Evolutionary conservation across 2,888 invertebrate species (phyloP).

Genomic region (Euzetes globulus): DNA sequence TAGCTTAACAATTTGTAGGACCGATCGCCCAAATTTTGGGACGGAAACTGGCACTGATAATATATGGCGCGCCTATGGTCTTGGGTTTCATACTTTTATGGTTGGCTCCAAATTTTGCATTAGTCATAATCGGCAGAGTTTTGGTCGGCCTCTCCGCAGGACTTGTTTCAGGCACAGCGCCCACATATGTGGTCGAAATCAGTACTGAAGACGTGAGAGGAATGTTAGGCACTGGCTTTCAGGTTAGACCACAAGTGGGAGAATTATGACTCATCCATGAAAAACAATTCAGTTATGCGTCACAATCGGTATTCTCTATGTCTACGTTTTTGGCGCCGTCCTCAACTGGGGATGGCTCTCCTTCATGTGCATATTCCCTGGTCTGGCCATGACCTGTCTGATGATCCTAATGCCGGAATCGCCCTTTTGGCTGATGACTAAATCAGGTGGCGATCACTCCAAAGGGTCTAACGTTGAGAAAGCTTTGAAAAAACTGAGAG

Average conservation of each 20-base stretch:
- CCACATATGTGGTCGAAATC: constrained; percentile 41
- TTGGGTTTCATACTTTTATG: constrained; percentile 46
- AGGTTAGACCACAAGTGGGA: constrained; percentile 22
- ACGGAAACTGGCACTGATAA: constrained; percentile 43
- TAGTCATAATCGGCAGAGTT: constrained; percentile 39
- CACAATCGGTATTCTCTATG: constrained; percentile 38
- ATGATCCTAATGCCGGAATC: constrained; percentile 40
- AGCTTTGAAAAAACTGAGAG: constrained; percentile 44
- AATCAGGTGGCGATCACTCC: constrained; percentile 6
- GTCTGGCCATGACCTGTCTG: constrained; percentile 8
- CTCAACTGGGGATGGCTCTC: constrained; percentile 39
- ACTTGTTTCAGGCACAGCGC: constrained; percentile 39
- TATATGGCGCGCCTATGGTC: constrained; percentile 46
- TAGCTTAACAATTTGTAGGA: no score
- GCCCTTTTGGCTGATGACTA: constrained; percentile 39
- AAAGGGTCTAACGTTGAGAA: constrained; percentile 39
- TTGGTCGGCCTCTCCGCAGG: constrained; percentile 39
- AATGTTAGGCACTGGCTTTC: constrained; percentile 40
- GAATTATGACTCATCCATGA: neutral
- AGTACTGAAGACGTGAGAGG: constrained; percentile 40
- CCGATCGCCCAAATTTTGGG: constrained; percentile 43
- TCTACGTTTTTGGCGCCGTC: constrained; percentile 37
- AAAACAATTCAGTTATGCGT: constrained; percentile 33
- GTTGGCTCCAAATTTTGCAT: constrained; percentile 36
- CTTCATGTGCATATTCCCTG: constrained; percentile 27